Percentiles rank a stretch among this genome's conserved stretches.
phyloP scores from a whole-genome alignment of 2,797 vertebrate species.

The Ammospiza maritima region DNA sequence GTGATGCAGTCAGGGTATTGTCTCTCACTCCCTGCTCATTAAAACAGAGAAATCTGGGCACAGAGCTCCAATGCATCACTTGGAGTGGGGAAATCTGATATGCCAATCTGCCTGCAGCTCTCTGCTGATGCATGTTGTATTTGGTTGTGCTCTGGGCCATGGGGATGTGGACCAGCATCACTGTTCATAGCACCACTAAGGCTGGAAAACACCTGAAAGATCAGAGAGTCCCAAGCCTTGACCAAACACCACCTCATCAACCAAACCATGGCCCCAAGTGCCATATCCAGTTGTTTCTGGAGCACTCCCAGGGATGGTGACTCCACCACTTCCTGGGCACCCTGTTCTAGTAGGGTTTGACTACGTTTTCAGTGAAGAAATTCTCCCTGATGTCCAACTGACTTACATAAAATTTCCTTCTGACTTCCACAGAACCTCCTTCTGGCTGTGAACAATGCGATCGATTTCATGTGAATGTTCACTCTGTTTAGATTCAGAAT shows the following conservation, averaged over 20 bases:
- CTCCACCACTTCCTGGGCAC: not conserved
- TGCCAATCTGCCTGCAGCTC: not conserved
- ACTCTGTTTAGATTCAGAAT: not conserved
- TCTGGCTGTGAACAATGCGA: not conserved
- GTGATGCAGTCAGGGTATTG: not conserved
- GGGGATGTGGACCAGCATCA: not conserved
- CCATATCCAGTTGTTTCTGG: not conserved
- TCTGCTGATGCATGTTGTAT: rapidly evolving
- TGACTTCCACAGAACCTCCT: not conserved
- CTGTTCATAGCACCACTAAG: not conserved
- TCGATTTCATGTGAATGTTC: not conserved
- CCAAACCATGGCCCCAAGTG: not conserved
- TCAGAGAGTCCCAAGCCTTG: not conserved
- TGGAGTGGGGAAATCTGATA: not conserved
- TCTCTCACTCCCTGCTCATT: not conserved
- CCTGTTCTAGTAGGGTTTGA: not conserved
- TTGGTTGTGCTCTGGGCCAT: not conserved
- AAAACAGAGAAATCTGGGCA: not conserved
- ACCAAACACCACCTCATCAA: not conserved
- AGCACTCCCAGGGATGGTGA: not conserved
- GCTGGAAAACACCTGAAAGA: not conserved
- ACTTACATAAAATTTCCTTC: not conserved
- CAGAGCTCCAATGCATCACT: not conserved
- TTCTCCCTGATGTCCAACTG: not conserved
- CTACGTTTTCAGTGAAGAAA: not conserved